A percentile compares a stretch with the other conserved stretches of the same genome.
These are phyloP conservation scores for Chloropsis hardwickii DNA, from an alignment of 2,113 vertebrate species.

Conservation along the genomic window DNA sequence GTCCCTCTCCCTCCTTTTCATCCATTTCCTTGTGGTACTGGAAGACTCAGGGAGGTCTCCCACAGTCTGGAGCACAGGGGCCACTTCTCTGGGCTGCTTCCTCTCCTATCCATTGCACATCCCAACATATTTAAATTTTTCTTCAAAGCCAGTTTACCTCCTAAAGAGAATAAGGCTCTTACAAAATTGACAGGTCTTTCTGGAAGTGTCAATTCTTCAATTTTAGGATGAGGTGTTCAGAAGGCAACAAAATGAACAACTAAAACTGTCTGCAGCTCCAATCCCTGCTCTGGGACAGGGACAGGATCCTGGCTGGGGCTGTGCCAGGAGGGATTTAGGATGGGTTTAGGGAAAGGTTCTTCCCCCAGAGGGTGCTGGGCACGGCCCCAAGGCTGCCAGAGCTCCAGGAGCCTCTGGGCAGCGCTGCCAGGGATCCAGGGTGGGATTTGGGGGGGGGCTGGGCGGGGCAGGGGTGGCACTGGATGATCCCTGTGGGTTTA, in stretches of 20 bases:
- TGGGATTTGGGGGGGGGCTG: not conserved
- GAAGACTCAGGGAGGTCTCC: not conserved
- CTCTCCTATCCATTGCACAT: not conserved
- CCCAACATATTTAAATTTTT: not conserved
- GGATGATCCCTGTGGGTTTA: fast-evolving
- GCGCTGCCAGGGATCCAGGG: not conserved
- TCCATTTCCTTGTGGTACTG: not conserved
- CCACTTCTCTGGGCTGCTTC: not conserved
- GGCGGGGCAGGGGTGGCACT: fast-evolving
- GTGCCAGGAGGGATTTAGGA: fast-evolving
- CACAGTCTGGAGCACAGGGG: not conserved
- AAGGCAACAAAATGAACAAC: not conserved
- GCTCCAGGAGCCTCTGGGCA: not conserved
- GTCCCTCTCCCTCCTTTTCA: not conserved
- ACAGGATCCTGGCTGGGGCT: fast-evolving
- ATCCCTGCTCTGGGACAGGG: not conserved
- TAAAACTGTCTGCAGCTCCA: not conserved
- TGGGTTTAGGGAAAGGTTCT: not conserved
- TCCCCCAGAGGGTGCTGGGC: not conserved
- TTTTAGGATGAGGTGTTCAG: not conserved
- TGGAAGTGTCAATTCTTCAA: not conserved
- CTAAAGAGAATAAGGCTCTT: not conserved
- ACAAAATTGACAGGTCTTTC: not conserved
- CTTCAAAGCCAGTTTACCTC: not conserved
- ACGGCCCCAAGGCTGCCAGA: not conserved